Conservation (phyloP, 1,140 invertebrate genomes). For the Gonatopus flavifemur region DNA sequence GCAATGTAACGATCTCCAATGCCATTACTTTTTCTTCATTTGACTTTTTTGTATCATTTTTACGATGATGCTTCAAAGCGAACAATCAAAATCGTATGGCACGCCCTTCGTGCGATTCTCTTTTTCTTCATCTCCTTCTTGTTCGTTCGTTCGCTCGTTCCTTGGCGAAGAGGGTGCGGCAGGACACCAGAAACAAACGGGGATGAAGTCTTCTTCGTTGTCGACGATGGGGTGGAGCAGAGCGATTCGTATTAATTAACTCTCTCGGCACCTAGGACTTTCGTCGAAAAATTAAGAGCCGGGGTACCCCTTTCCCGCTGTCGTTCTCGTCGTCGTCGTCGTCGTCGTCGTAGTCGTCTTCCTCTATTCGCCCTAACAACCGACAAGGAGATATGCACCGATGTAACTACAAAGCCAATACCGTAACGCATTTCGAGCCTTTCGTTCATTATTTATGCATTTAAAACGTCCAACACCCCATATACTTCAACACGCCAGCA, state of each 20-base stretch:
- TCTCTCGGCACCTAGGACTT: constrained; percentile 28
- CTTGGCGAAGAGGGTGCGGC: constrained; percentile 26
- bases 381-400: constrained; percentile 1
- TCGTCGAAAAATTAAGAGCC: constrained; percentile 38
- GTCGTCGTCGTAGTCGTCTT: no score
- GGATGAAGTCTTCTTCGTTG: neutral
- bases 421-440: constrained; percentile 20
- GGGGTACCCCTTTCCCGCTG: no score
- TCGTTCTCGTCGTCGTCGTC: neutral
- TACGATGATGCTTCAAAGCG: no score
- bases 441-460: constrained; percentile 46
- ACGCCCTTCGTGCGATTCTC: neutral
- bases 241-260: constrained; percentile 51
- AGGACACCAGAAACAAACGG: constrained; percentile 25
- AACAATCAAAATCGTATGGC: neutral
- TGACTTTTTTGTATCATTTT: no score
- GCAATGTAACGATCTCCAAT: no score
- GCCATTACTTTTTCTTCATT: no score
- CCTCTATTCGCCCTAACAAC: neutral
- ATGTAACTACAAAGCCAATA: constrained; percentile 17
- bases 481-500: constrained; percentile 13
- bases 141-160: constrained; percentile 17
- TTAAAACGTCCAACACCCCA: constrained; percentile 35
- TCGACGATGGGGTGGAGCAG: constrained; percentile 2
- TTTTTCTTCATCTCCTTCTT: no score